Base-by-base conservation (phyloP, 2,797 vertebrate species). In the Meda fulgida region DNA sequence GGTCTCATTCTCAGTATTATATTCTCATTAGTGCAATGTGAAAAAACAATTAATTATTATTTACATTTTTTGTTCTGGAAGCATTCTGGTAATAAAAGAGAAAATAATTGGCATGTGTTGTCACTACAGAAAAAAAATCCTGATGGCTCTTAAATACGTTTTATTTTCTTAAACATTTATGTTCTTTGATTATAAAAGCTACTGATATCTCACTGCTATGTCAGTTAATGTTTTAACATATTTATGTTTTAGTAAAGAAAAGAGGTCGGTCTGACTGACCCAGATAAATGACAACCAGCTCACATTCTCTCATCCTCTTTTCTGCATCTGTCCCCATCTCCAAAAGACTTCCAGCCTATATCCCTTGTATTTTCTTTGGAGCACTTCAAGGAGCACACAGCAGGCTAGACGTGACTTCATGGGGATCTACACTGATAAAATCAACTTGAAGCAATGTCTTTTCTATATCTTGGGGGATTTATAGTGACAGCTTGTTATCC, bases 251-350 rank as follows among this genome's bases (percentile, higher is more conserved):
- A 75, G 6, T 76, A 55, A 78, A 84, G 81, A 85, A 86, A 87
- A 85, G 73, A 69, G 75, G 73, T 78, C 8, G 3, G 60, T 85
- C 63, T 83, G 60, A 43, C 86, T 89, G 89, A 90, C 86, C 89
- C 85, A 90, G 86, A 90, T 89, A 90, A 87, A 89, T 89, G 86
- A 89, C 87, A 89, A 86, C 82, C 80, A 75, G 86, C 86, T 69
- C 78, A 78, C 80, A 86, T 75, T 75, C 75, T 78, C 72, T 63
- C 65, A 38, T 71, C 65, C 58, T 69, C 72, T 58, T 75, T 78
- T 88, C 82, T 83, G 70, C 82, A 72, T 83, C 82, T 73, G 78
- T 84, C 34, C 84, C 69, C 55, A 14, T 83, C 84, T 86, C 79
- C 79, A 80, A 84, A 66, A 38, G 82, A 85, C 40, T 81, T 67